Conservation (phyloP, 2,113 vertebrate species). For the Lonchura striata region DNA sequence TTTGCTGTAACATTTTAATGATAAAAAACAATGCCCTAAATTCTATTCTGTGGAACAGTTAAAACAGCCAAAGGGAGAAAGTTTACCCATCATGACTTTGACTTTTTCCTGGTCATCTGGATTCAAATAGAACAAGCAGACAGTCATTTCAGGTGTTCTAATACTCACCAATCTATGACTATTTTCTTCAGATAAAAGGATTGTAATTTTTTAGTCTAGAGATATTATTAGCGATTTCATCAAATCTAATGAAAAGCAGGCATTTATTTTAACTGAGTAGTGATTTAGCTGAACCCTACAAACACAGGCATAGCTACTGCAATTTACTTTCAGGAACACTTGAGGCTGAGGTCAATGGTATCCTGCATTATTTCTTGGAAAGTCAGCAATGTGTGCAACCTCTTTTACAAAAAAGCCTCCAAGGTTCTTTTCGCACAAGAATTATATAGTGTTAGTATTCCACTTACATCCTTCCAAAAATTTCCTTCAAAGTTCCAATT, state of each 20-base stretch:
- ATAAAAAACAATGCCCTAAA: neutral
- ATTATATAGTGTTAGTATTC: neutral
- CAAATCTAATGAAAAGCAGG: neutral
- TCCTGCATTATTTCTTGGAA: neutral
- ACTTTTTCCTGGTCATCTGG: neutral
- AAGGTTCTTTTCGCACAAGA: neutral
- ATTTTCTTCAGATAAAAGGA: neutral
- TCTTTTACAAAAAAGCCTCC: neutral
- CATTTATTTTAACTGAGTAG: neutral
- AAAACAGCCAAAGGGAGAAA: neutral
- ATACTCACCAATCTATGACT: neutral
- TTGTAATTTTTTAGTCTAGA: neutral
- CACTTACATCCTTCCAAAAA: slow-evolving; percentile 3
- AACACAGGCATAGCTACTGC: neutral
- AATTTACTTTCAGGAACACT: neutral
- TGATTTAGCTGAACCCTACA: neutral
- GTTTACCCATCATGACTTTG: neutral
- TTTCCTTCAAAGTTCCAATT: neutral
- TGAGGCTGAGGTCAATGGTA: neutral
- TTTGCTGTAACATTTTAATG: neutral
- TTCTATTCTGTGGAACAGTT: neutral
- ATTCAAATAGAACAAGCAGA: neutral
- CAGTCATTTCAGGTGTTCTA: neutral
- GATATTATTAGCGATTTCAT: neutral
- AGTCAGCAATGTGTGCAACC: neutral